Evolutionary conservation across 2,888 invertebrate species (phyloP).

Genomic region (Dasypolia templi): DNA sequence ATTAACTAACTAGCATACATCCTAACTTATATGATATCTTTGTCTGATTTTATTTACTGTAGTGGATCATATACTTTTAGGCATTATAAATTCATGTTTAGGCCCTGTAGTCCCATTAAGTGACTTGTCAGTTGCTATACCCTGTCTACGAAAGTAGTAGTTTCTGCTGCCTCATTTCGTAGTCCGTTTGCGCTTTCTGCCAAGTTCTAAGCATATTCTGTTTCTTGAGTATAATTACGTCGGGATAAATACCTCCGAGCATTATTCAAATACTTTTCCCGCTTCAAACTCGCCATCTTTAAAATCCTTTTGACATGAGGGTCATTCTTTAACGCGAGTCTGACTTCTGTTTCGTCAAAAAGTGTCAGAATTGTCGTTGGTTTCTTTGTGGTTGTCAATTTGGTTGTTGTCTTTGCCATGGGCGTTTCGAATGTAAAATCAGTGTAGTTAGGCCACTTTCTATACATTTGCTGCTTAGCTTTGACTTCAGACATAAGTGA

Average conservation of each 20-base stretch:
- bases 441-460: conserved; percentile 13
- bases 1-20: too few relatives aligned
- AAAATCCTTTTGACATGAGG: conserved; percentile 78
- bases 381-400: conserved; percentile 28
- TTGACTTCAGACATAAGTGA: background rate
- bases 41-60: too few relatives aligned
- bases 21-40: too few relatives aligned
- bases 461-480: background rate
- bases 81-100: too few relatives aligned
- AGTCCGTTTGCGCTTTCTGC: background rate
- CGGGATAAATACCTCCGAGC: background rate
- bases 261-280: conserved; percentile 67
- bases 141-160: background rate
- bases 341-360: conserved; percentile 77
- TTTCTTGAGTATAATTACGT: background rate
- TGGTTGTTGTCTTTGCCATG: background rate
- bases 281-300: conserved; percentile 74
- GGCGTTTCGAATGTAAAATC: conserved; percentile 33
- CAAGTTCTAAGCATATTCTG: background rate
- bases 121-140: background rate
- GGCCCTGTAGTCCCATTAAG: too few relatives aligned
- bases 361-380: conserved; percentile 68
- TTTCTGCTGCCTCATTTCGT: background rate
- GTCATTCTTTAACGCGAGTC: conserved; percentile 72
- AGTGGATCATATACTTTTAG: too few relatives aligned